Evolutionary conservation across 2,113 vertebrate species (phyloP).

Genomic region (Syrmaticus mikado): DNA sequence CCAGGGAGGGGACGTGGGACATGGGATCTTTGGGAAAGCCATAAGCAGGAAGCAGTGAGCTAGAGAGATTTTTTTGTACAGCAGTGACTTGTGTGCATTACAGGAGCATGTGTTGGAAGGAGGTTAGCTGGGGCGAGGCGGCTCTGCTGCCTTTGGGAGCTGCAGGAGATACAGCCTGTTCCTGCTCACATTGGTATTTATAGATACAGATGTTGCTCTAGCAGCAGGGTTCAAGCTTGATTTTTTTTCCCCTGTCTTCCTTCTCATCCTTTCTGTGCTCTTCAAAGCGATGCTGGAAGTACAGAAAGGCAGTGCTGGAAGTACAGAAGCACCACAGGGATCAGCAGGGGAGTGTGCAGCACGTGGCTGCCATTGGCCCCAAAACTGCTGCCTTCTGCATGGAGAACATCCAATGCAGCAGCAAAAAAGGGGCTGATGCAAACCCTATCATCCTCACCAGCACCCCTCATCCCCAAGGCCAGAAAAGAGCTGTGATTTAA

Average conservation of each 20-base stretch:
- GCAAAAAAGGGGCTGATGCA: not conserved
- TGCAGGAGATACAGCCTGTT: slow-evolving; percentile 64
- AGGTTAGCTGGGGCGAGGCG: slow-evolving; percentile 24
- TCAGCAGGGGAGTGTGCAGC: not conserved
- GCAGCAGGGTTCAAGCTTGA: slow-evolving; percentile 36
- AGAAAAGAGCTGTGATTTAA: not conserved
- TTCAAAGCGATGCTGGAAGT: not conserved
- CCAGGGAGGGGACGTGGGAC: not conserved
- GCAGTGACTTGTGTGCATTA: not conserved
- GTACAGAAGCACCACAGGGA: not conserved
- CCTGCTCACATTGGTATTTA: slow-evolving; percentile 56
- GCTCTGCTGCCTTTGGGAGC: slow-evolving; percentile 21
- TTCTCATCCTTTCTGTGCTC: not conserved
- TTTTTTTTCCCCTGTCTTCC: not conserved
- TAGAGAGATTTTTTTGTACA: not conserved
- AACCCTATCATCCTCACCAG: not conserved
- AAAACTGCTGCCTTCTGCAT: not conserved
- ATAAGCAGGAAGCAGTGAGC: not conserved
- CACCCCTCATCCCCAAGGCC: not conserved
- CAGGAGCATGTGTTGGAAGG: not conserved
- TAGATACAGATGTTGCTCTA: slow-evolving; percentile 65
- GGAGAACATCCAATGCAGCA: not conserved
- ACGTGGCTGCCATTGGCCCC: too few species aligned
- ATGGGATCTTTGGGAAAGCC: not conserved
- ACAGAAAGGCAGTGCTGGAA: not conserved